Base-by-base conservation (phyloP, 2,888 invertebrate species). In the Mythimna albipuncta region DNA sequence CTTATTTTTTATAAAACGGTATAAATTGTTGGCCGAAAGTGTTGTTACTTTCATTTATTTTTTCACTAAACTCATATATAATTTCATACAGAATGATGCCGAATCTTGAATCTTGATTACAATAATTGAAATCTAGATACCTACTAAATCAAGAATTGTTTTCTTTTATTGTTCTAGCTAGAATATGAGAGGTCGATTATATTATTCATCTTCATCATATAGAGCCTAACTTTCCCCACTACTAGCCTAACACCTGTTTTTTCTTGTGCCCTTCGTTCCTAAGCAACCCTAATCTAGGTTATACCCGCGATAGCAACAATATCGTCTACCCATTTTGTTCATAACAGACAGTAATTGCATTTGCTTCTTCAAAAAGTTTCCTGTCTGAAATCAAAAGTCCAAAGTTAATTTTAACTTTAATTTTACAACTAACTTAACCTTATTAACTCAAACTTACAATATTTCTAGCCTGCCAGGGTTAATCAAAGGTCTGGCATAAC, bases 401-500 rank as follows among this genome's bases (percentile, higher is more conserved):
- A 32, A 62, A n/a, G 32, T 62, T 68, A 55, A 61, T 63, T 62
- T 38, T 19, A 47, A 64, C 58, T 13, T 26, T 52, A 72, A 47
- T 35, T 11, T 38, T 2, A 32, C 52, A n/a, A 55, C n/a, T 50
- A 21, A 21, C 52, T 64, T n/a, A 54, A 55, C 38, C 21, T 50
- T 64, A 54, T 54, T 69, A 76, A 35, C 11, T n/a, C 19, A 69
- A 75, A 69, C 59, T 72, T 19, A 32, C 32, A 65, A 62, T 44
- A 70, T 52, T 26, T 52, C 41, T 44, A 35, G 59, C 6, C 35
- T 44, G 41, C 11, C 55, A 11, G 52, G 32, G 52, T 55, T 66
- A 77, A 71, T 77, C 32, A 77, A 54, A 65, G 66, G 52, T 77
- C 65, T 38, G 44, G 32, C 52, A n/a, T 16, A 57, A 54, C 38